These are phyloP conservation scores for Halcyon senegalensis DNA, from an alignment of 2,113 vertebrate genomes.

Conservation along the genomic window DNA sequence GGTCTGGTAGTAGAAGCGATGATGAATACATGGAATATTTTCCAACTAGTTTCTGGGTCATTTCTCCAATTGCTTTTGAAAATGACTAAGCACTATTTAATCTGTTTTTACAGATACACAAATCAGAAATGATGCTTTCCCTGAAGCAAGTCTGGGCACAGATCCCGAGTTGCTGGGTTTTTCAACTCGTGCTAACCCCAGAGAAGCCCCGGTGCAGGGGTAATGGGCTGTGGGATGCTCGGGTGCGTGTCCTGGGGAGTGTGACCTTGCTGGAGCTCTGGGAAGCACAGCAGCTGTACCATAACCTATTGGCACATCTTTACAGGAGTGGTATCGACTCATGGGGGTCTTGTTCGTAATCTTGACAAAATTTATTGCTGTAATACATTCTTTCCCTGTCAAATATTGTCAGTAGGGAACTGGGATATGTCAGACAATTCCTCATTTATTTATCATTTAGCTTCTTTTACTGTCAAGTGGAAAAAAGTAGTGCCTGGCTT, in stretches of 20 bases:
- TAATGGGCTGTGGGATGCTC: fast-evolving
- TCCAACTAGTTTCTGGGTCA: conserved; percentile 31
- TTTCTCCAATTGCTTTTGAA: conserved; percentile 10
- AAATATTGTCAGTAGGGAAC: too few relatives aligned
- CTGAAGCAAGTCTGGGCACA: not conserved
- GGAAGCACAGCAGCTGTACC: not conserved
- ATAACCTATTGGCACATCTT: not conserved
- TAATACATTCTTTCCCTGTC: not conserved
- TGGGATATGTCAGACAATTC: not conserved
- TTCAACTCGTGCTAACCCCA: not conserved
- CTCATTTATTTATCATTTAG: not conserved
- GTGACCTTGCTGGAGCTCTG: fast-evolving
- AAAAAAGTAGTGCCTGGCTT: not conserved
- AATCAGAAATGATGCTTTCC: not conserved
- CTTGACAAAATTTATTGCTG: too few relatives aligned
- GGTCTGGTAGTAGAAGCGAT: not conserved
- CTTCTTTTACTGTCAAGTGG: not conserved
- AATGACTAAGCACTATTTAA: conserved; percentile 38
- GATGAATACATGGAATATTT: not conserved
- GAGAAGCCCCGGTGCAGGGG: not conserved
- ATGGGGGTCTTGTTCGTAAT: fast-evolving
- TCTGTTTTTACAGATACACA: not conserved
- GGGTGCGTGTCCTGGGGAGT: fast-evolving
- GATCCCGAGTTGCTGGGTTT: not conserved
- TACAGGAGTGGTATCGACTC: fast-evolving